A percentile compares a stretch with the other conserved stretches of the same genome.
These are phyloP conservation scores for Drosophila algonquin DNA, from an alignment of 2,888 invertebrate species.

Conservation along the genomic window DNA sequence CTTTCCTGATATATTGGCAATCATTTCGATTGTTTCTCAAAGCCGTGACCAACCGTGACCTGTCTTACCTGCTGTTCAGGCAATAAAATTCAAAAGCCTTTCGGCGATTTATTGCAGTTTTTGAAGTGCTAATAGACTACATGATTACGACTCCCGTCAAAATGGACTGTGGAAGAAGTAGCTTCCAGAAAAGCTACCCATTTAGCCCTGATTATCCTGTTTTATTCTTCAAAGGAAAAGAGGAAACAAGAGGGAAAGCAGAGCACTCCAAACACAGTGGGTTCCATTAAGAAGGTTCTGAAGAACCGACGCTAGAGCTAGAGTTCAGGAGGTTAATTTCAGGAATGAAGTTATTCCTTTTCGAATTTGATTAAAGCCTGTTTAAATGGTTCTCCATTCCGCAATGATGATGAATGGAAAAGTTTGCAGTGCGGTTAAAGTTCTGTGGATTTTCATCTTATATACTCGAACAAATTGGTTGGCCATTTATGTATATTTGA, in stretches of 20 bases:
- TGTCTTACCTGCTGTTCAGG: constrained; percentile 4
- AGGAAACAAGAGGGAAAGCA: background rate
- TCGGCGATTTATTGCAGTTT: background rate
- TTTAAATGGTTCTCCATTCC: background rate
- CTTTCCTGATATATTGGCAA: constrained; percentile 60
- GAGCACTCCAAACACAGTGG: background rate
- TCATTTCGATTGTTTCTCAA: constrained; percentile 25
- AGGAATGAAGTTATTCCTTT: background rate
- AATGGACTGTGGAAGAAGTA: background rate
- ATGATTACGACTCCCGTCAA: background rate
- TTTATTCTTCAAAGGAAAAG: too few species aligned
- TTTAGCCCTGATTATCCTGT: too few species aligned
- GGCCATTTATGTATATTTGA: constrained; percentile 26
- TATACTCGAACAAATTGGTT: background rate
- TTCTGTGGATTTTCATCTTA: constrained; percentile 4
- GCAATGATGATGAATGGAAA: background rate
- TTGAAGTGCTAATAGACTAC: background rate
- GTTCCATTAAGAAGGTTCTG: too few species aligned
- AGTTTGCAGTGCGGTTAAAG: constrained; percentile 31
- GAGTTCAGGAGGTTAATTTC: too few species aligned
- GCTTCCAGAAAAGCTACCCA: background rate
- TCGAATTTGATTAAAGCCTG: background rate
- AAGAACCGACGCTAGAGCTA: too few species aligned
- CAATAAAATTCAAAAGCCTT: constrained; percentile 18
- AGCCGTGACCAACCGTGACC: background rate